These are phyloP conservation scores for Alces alces DNA, from an alignment of 2,113 vertebrate genomes.

Conservation along the genomic window DNA sequence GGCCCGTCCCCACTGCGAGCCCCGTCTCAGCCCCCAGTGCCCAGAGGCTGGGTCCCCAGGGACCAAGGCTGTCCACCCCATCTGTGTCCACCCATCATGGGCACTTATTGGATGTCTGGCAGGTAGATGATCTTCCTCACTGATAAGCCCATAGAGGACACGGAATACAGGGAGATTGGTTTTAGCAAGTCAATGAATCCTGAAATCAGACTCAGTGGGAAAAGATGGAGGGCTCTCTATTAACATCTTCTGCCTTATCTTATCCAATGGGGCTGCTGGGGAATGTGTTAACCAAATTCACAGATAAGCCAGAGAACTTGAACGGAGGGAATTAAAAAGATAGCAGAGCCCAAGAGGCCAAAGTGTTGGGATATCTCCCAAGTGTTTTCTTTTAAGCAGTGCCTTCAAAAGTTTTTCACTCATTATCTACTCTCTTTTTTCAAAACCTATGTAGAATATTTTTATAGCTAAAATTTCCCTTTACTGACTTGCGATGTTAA, in stretches of 20 bases:
- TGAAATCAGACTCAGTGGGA: slow-evolving; percentile 56
- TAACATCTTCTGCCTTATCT: slow-evolving; percentile 67
- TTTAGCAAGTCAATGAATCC: slow-evolving; percentile 69
- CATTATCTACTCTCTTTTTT: background rate
- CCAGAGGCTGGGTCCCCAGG: background rate
- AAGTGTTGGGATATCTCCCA: slow-evolving; percentile 39
- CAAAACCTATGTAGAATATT: background rate
- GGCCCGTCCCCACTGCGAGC: background rate
- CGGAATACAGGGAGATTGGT: background rate
- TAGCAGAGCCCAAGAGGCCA: slow-evolving; percentile 55
- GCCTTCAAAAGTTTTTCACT: slow-evolving; percentile 54
- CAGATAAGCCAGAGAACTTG: slow-evolving; percentile 59
- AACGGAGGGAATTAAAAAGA: slow-evolving; percentile 69
- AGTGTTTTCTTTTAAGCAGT: slow-evolving; percentile 45
- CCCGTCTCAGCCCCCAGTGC: background rate
- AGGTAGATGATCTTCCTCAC: slow-evolving; percentile 31
- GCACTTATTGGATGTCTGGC: background rate
- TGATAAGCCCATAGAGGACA: slow-evolving; percentile 53
- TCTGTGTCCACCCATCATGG: background rate
- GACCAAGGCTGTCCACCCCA: background rate
- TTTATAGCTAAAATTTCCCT: background rate
- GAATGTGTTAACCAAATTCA: slow-evolving; percentile 69
- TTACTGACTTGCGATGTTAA: background rate
- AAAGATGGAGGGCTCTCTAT: slow-evolving; percentile 57
- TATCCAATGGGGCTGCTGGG: slow-evolving; percentile 46